A percentile compares a stretch with the other conserved stretches of the same genome.
Conservation (phyloP, 2,888 invertebrate genomes). For the Leucozona laternaria region DNA sequence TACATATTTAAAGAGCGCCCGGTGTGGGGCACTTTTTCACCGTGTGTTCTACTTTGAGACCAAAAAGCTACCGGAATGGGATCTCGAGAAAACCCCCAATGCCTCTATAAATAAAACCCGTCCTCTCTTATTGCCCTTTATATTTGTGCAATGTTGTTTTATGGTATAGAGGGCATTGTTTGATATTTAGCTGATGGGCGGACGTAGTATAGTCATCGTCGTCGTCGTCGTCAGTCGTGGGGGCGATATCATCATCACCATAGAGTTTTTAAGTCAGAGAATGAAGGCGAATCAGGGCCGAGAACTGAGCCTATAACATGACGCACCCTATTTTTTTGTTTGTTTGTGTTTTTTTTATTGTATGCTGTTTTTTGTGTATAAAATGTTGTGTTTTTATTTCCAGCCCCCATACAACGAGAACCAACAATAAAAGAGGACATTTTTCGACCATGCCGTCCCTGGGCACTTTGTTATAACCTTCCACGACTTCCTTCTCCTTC, state of each 20-base stretch:
- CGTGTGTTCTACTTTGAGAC: conserved; percentile 64
- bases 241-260: conserved; percentile 68
- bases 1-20: conserved; percentile 25
- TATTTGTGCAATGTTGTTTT: conserved; percentile 44
- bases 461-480: conserved; percentile 37
- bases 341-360: conserved; percentile 13
- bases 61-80: conserved; percentile 49
- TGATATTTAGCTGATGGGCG: conserved; percentile 64
- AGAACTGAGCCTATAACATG: conserved; percentile 58
- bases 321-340: conserved; percentile 66
- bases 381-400: conserved; percentile 23
- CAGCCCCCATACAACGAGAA: conserved; percentile 28
- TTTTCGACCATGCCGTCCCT: conserved; percentile 58
- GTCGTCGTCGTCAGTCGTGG: conserved; percentile 7
- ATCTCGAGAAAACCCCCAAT: conserved; percentile 39
- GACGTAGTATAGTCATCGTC: conserved; percentile 1
- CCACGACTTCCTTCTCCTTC: neutral
- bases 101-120: conserved; percentile 67
- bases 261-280: conserved; percentile 28
- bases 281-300: conserved; percentile 53
- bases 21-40: conserved; percentile 53
- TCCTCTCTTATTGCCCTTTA: conserved; percentile 32
- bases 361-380: conserved; percentile 17
- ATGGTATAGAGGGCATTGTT: conserved; percentile 38
- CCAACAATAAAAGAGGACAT: conserved; percentile 67